Conservation (phyloP, 1,140 invertebrate species). For the Polypedilum pembai region DNA sequence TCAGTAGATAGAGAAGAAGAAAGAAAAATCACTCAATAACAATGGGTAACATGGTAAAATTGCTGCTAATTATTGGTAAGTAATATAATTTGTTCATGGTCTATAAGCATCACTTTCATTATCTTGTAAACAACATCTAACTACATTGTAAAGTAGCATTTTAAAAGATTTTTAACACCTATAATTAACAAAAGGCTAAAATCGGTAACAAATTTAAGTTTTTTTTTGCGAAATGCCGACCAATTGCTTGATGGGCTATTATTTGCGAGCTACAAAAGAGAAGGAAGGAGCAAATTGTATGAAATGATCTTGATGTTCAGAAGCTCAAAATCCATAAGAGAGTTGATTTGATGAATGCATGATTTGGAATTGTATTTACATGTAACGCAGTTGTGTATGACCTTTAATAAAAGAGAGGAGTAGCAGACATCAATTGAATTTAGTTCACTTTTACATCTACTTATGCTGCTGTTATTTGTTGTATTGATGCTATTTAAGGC, state of each 20-base stretch:
- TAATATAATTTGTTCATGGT: slow-evolving; percentile 18
- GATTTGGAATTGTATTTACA: too few species aligned
- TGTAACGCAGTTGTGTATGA: too few species aligned
- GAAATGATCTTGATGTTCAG: slow-evolving; percentile 11
- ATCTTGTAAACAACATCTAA: slow-evolving; percentile 20
- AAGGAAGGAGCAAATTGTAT: background rate
- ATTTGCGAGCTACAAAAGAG: too few species aligned
- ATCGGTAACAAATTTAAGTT: background rate
- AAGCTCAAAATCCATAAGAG: background rate
- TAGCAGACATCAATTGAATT: too few species aligned
- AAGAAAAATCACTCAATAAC: background rate
- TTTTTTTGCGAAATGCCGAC: too few species aligned
- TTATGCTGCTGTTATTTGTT: too few species aligned
- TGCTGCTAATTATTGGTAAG: slow-evolving; percentile 21
- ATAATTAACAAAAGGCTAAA: slow-evolving; percentile 14
- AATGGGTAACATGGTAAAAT: slow-evolving; percentile 21
- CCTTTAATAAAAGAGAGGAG: too few species aligned
- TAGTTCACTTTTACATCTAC: too few species aligned
- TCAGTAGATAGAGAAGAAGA: background rate
- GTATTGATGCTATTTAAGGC: too few species aligned
- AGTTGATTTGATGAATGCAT: too few species aligned
- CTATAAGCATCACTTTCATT: slow-evolving; percentile 4
- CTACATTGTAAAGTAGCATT: background rate
- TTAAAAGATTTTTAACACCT: background rate
- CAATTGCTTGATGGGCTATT: too few species aligned